phyloP scores from a whole-genome alignment of 2,113 vertebrate species.

The Channa argus region DNA sequence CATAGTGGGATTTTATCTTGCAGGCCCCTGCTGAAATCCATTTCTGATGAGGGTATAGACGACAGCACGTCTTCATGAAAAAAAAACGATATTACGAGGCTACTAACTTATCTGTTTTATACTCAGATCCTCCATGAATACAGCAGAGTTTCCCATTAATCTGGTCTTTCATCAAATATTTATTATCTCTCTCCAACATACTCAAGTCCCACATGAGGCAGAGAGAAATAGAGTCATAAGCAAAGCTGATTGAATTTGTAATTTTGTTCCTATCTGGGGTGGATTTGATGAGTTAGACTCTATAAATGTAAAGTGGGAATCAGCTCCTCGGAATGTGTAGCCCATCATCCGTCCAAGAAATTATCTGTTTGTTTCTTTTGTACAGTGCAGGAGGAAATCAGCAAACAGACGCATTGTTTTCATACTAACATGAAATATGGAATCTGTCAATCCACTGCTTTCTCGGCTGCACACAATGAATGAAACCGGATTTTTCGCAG shows the following conservation, averaged over 20 bases:
- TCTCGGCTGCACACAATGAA: too few species aligned
- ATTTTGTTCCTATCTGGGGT: conserved; percentile 10
- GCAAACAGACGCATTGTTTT: neutral
- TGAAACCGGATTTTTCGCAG: too few species aligned
- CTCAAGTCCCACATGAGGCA: neutral
- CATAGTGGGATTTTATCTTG: neutral
- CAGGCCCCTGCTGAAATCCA: neutral
- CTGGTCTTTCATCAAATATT: conserved; percentile 27
- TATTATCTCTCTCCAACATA: conserved; percentile 15
- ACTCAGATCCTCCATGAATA: neutral
- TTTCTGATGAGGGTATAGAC: conserved; percentile 3
- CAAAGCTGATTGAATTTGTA: conserved; percentile 24
- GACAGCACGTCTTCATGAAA: neutral
- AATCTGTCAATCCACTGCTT: too few species aligned
- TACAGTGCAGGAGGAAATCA: neutral
- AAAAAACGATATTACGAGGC: neutral
- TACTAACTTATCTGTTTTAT: neutral
- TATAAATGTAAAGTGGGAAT: conserved; percentile 5
- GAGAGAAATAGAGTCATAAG: conserved; percentile 5
- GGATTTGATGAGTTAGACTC: neutral
- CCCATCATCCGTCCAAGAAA: neutral
- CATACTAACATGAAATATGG: too few species aligned
- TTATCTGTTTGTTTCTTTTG: conserved; percentile 8
- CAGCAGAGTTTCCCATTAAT: conserved; percentile 16
- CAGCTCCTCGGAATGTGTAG: neutral